Percentiles rank a stretch among this genome's conserved stretches.
phyloP scores from a whole-genome alignment of 2,797 vertebrate genomes.

The Paguma larvata region DNA sequence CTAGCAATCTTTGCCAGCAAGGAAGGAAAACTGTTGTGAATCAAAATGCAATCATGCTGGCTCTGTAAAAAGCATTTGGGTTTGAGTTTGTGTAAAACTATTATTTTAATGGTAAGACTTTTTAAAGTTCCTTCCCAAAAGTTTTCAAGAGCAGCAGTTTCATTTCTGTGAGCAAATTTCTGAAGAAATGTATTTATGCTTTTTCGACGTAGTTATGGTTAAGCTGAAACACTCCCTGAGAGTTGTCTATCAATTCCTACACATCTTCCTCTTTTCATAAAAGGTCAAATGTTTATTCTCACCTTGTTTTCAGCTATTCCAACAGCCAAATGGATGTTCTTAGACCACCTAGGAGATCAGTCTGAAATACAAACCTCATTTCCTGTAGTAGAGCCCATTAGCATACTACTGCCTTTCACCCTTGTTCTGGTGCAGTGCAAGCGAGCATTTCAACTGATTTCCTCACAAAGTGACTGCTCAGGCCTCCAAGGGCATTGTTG shows the following conservation, averaged over 20 bases:
- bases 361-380: background rate
- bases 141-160: conserved; percentile 43
- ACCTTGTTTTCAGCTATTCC: background rate
- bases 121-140: background rate
- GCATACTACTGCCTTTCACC: background rate
- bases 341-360: background rate
- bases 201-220: background rate
- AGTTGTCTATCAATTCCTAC: background rate
- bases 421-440: background rate
- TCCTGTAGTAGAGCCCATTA: background rate
- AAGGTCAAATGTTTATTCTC: background rate
- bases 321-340: background rate
- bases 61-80: conserved; percentile 59
- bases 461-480: background rate
- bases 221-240: background rate
- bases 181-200: background rate
- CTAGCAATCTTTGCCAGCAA: conserved; percentile 42
- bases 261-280: background rate
- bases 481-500: background rate
- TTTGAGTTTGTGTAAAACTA: conserved; percentile 37
- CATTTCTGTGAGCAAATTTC: background rate
- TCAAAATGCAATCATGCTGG: conserved; percentile 44
- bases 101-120: conserved; percentile 9
- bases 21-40: conserved; percentile 47
- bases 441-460: background rate